Conservation (phyloP, 2,888 invertebrate species). For the Drosophila aldrichi region DNA sequence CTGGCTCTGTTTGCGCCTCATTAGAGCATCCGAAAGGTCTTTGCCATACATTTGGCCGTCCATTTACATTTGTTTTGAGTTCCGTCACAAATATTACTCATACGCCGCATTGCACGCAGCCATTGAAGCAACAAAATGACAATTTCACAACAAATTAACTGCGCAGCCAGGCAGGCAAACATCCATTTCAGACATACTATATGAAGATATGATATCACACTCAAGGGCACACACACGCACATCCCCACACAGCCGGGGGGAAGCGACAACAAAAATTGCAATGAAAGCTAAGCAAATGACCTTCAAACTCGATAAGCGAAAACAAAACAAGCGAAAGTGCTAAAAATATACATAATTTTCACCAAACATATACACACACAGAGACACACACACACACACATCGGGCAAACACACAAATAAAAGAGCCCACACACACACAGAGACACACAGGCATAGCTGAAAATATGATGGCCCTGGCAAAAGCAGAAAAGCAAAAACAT, state of each 20-base stretch:
- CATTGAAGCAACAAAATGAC: slow-evolving; percentile 78
- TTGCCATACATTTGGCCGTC: slow-evolving; percentile 22
- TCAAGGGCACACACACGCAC: slow-evolving; percentile 26
- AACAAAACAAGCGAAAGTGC: slow-evolving; percentile 81
- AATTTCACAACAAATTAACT: slow-evolving; percentile 80
- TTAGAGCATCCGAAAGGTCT: slow-evolving; percentile 61
- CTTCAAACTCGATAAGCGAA: slow-evolving; percentile 81
- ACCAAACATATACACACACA: slow-evolving; percentile 34
- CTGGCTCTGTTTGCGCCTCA: slow-evolving; percentile 59
- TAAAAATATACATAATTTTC: slow-evolving; percentile 80
- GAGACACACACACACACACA: slow-evolving; percentile 10
- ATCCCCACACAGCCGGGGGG: not conserved
- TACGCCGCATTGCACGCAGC: slow-evolving; percentile 74
- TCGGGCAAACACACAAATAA: slow-evolving; percentile 15
- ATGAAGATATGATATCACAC: slow-evolving; percentile 67
- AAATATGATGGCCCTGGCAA: slow-evolving; percentile 71
- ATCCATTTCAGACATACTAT: slow-evolving; percentile 43
- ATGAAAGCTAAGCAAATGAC: slow-evolving; percentile 72
- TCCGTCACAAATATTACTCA: slow-evolving; percentile 67
- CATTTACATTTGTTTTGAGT: slow-evolving; percentile 42
- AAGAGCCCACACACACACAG: not conserved
- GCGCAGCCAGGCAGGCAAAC: slow-evolving; percentile 68
- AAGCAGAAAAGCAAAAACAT: slow-evolving; percentile 68
- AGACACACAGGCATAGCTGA: slow-evolving; percentile 31
- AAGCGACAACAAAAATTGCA: slow-evolving; percentile 54